Percentiles rank a stretch among this genome's conserved stretches.
Conservation (phyloP, 2,888 invertebrate species). For the Panorpa germanica region DNA sequence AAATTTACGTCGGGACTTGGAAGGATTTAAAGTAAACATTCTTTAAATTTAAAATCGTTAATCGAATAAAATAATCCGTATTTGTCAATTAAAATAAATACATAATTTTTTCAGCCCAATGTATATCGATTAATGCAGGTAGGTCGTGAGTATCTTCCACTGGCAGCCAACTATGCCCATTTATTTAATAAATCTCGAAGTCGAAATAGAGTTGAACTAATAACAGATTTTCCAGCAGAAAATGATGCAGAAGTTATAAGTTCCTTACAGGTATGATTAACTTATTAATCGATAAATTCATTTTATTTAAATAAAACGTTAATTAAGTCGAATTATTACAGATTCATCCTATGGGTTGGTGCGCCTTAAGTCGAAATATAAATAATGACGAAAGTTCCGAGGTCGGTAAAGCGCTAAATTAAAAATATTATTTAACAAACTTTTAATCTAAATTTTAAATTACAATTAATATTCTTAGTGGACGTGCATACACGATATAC, state of each 20-base stretch:
- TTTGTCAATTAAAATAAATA: slow-evolving; percentile 7
- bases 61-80: slow-evolving; percentile 2
- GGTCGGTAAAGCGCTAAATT: no score
- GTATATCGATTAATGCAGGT: slow-evolving; percentile 79
- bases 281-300: neutral
- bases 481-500: slow-evolving; percentile 89
- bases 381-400: slow-evolving; percentile 73
- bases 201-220: slow-evolving; percentile 74
- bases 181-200: slow-evolving; percentile 54
- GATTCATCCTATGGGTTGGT: slow-evolving; percentile 83
- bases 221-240: slow-evolving; percentile 71
- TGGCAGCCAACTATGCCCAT: slow-evolving; percentile 62
- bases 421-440: no score
- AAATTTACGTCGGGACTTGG: slow-evolving; percentile 59
- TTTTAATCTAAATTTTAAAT: slow-evolving; percentile 6
- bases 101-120: slow-evolving; percentile 46
- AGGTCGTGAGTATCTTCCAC: slow-evolving; percentile 62
- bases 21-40: slow-evolving; percentile 55
- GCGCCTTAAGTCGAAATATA: slow-evolving; percentile 72
- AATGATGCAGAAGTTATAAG: slow-evolving; percentile 84
- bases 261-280: slow-evolving; percentile 44
- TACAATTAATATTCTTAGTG: slow-evolving; percentile 33
- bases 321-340: slow-evolving; percentile 28
- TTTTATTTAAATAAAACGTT: slow-evolving; percentile 2
- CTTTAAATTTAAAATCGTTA: neutral